A percentile compares a stretch with the other conserved stretches of the same genome.
phyloP scores from a whole-genome alignment of 2,888 invertebrate species.

The Scelioninae gen. 2 region DNA sequence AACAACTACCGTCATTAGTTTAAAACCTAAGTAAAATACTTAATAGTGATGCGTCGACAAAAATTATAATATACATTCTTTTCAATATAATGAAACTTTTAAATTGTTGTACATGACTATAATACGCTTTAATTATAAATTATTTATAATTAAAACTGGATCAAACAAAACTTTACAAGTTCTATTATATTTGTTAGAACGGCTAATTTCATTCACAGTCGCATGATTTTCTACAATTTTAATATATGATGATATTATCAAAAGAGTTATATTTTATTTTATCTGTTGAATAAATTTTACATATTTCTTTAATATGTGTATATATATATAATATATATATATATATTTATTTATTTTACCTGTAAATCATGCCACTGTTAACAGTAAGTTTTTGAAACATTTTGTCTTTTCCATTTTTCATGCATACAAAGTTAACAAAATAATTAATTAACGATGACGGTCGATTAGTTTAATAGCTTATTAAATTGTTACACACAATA shows the following conservation, averaged over 20 bases:
- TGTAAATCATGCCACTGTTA: background rate
- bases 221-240: constrained; percentile 10
- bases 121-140: background rate
- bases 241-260: no score
- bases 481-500: constrained; percentile 10
- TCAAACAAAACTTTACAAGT: background rate
- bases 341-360: no score
- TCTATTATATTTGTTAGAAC: background rate
- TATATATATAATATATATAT: no score
- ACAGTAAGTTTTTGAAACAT: background rate
- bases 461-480: constrained; percentile 1
- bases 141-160: background rate
- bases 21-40: constrained; percentile 7
- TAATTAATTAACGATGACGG: constrained; percentile 9
- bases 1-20: constrained; percentile 39
- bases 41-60: constrained; percentile 22
- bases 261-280: no score
- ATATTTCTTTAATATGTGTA: no score
- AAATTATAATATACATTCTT: constrained; percentile 4
- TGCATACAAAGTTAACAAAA: background rate
- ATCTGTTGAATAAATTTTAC: no score
- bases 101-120: background rate
- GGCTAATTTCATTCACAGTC: background rate
- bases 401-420: background rate
- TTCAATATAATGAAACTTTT: constrained; percentile 4